Evolutionary conservation across 2,113 vertebrate genomes (phyloP).

Genomic region (Oenanthe oenanthe): DNA sequence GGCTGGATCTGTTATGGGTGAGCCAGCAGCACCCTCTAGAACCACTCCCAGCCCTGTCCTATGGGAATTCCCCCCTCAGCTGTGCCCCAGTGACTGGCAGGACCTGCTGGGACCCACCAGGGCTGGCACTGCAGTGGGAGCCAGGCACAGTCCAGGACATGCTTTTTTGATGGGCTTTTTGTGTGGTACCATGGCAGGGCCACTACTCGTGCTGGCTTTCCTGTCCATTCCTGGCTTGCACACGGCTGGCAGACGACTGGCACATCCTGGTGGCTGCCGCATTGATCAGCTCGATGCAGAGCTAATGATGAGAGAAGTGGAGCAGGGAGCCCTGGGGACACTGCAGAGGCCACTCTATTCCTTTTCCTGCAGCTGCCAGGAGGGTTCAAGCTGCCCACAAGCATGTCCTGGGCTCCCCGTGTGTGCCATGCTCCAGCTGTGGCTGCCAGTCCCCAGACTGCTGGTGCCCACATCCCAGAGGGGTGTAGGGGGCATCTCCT

Average conservation of each 20-base stretch:
- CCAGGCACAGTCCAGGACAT: rapidly evolving
- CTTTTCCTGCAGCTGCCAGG: rapidly evolving
- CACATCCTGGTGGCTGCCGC: not conserved
- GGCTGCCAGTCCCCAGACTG: not conserved
- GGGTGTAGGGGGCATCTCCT: no score
- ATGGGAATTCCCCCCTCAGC: not conserved
- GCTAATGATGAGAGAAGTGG: not conserved
- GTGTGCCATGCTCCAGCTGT: not conserved
- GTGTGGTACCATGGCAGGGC: not conserved
- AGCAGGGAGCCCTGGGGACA: not conserved
- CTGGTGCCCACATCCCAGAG: not conserved
- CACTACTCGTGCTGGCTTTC: not conserved
- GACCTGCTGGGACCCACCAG: not conserved
- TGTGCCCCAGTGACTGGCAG: no score
- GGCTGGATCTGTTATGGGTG: rapidly evolving
- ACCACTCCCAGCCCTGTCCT: rapidly evolving
- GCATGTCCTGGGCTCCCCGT: not conserved
- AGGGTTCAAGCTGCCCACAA: not conserved
- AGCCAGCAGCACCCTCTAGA: not conserved
- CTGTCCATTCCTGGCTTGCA: not conserved
- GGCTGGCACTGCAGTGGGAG: not conserved
- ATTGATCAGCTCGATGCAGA: not conserved
- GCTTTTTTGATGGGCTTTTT: rapidly evolving
- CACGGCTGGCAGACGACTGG: not conserved
- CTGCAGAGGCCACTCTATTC: not conserved